Conservation (phyloP, 2,113 vertebrate species). For the Cinclus mexicanus region DNA sequence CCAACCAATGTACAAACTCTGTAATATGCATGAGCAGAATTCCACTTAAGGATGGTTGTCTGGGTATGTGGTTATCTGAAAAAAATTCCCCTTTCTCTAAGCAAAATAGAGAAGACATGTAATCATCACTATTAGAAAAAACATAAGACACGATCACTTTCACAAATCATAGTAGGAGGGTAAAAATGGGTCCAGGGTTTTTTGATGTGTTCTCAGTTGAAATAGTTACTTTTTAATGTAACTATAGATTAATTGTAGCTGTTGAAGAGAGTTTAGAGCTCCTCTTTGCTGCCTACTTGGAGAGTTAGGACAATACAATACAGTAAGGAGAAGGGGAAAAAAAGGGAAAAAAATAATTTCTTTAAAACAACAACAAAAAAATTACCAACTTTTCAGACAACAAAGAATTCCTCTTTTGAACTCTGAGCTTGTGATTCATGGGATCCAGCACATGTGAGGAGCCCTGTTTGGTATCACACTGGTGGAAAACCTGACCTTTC, state of each 20-base stretch:
- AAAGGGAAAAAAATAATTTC: fast-evolving
- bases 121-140: background rate
- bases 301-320: background rate
- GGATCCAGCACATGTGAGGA: background rate
- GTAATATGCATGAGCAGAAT: background rate
- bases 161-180: background rate
- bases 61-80: background rate
- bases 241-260: background rate
- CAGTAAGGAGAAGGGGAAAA: too few species aligned
- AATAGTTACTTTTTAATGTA: background rate
- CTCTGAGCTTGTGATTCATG: background rate
- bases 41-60: background rate
- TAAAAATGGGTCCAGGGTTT: background rate
- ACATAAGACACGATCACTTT: background rate
- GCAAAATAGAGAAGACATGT: background rate
- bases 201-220: background rate
- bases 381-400: background rate
- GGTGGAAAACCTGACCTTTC: background rate
- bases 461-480: background rate
- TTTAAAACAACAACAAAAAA: background rate
- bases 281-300: background rate
- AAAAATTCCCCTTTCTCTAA: background rate
- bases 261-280: background rate
- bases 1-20: background rate
- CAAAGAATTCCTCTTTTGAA: background rate